Evolutionary conservation across 2,113 vertebrate species (phyloP), one percentile per base, ranked within the genome.

Genomic region (Microcebus murinus): DNA sequence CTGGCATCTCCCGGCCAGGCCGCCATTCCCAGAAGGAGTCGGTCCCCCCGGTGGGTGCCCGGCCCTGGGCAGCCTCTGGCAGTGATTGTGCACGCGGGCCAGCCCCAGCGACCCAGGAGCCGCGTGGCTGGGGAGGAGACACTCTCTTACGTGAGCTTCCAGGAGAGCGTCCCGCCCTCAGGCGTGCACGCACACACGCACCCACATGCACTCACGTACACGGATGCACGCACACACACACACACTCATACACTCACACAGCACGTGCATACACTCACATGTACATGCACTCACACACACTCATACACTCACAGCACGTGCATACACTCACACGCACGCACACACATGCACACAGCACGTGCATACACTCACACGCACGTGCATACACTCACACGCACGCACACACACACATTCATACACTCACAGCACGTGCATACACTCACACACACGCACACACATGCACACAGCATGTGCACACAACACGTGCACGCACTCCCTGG

Each of bases 381-480:
- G 1, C 27, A 18, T 2, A 2, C 34, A 20, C n/a, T n/a, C n/a
- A n/a, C 23, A 25, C 13, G 39, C 39, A 45, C 39, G 29, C 23
- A 29, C n/a, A n/a, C 3, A 7, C 7, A 39, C 67, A 2, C 23
- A 2, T 13, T 17, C 3, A 3, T 3, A 23, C 67, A 5, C 34
- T 1, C n/a, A 21, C 18, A 17, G 9, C 59, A 57, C 6, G 1
- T 10, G 23, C 21, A 3, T 3, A 3, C 8, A 7, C 2, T 4
- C 20, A 8, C 9, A 10, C 42, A 45, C 45, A 11, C 39, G n/a
- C n/a, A 17, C 23, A 45, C 3, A 3, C 36, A 36, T 36, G 3
- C 23, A 45, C 3, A 12, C 39, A 39, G 39, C 39, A 39, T 34
- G 3, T 6, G 1, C 27, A 18, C 2, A 2, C 34, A 20, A 18